These are phyloP conservation scores for Thereuonema tuberculata DNA, from an alignment of 1,140 invertebrate genomes.

Conservation along the genomic window DNA sequence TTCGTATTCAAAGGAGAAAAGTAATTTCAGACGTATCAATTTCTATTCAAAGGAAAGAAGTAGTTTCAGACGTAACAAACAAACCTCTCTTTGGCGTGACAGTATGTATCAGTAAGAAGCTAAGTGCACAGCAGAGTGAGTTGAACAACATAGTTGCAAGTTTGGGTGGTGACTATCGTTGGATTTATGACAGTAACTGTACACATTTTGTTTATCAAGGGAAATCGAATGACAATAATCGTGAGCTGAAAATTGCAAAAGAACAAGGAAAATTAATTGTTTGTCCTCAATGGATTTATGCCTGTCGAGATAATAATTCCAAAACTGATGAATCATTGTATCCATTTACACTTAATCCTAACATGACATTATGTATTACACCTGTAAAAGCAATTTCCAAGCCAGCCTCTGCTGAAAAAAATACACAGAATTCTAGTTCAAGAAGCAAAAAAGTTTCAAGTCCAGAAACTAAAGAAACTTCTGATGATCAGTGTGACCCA, in stretches of 20 bases:
- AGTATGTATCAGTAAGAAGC: conserved; percentile 31
- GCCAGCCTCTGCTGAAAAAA: too few species aligned
- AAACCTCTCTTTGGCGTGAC: conserved; percentile 28
- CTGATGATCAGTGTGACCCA: background rate
- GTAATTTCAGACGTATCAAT: too few species aligned
- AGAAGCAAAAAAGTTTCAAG: background rate
- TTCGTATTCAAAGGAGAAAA: too few species aligned
- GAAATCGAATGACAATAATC: conserved; percentile 30
- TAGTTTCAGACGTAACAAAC: conserved; percentile 12
- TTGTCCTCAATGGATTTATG: conserved; percentile 34
- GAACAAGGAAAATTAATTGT: conserved; percentile 34
- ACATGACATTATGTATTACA: conserved; percentile 25
- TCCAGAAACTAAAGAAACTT: background rate
- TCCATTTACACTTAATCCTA: conserved; percentile 35
- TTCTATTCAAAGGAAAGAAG: too few species aligned
- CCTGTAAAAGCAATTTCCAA: too few species aligned
- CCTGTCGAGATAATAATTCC: conserved; percentile 31
- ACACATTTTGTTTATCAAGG: conserved; percentile 37
- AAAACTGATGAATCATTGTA: conserved; percentile 32
- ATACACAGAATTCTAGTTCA: background rate
- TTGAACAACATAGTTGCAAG: conserved; percentile 29
- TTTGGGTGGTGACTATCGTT: conserved; percentile 35
- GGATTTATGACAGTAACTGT: conserved; percentile 29
- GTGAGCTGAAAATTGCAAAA: conserved; percentile 32
- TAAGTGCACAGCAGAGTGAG: conserved; percentile 29